These are phyloP conservation scores for Orchesella cincta DNA, from an alignment of 1,140 invertebrate genomes.

Conservation along the genomic window DNA sequence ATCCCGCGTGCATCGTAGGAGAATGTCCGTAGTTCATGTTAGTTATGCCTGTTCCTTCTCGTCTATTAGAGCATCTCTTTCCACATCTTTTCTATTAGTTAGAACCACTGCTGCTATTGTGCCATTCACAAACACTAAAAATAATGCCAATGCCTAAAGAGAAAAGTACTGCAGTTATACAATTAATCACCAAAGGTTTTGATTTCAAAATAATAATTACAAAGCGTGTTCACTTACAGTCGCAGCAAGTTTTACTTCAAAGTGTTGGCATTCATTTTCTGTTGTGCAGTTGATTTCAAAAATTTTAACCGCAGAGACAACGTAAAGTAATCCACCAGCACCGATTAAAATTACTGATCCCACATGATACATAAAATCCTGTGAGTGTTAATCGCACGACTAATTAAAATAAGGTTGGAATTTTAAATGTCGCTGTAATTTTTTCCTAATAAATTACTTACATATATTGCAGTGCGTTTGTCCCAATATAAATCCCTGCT, in stretches of 20 bases:
- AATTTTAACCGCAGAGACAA: slow-evolving; percentile 12
- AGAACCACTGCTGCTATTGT: slow-evolving; percentile 6
- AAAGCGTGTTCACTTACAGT: neutral
- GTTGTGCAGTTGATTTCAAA: slow-evolving; percentile 25
- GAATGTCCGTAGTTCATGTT: neutral
- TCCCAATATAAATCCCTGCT: slow-evolving; percentile 16
- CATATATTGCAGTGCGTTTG: slow-evolving; percentile 9
- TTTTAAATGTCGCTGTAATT: neutral
- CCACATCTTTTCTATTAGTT: slow-evolving; percentile 21
- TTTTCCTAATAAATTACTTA: neutral
- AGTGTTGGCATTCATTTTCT: slow-evolving; percentile 14
- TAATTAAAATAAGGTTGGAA: neutral
- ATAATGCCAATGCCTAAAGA: too few relatives aligned
- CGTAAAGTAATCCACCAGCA: neutral
- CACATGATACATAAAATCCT: slow-evolving; percentile 23
- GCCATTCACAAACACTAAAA: neutral
- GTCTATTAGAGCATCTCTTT: slow-evolving; percentile 3
- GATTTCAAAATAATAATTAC: slow-evolving; percentile 6
- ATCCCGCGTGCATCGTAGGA: neutral
- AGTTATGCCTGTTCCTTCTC: neutral
- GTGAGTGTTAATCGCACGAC: neutral
- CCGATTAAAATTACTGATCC: neutral
- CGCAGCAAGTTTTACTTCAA: slow-evolving; percentile 3
- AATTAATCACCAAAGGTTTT: too few relatives aligned
- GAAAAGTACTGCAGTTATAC: too few relatives aligned